Conservation (phyloP, 1,140 invertebrate species). For the Bactericera cockerelli region DNA sequence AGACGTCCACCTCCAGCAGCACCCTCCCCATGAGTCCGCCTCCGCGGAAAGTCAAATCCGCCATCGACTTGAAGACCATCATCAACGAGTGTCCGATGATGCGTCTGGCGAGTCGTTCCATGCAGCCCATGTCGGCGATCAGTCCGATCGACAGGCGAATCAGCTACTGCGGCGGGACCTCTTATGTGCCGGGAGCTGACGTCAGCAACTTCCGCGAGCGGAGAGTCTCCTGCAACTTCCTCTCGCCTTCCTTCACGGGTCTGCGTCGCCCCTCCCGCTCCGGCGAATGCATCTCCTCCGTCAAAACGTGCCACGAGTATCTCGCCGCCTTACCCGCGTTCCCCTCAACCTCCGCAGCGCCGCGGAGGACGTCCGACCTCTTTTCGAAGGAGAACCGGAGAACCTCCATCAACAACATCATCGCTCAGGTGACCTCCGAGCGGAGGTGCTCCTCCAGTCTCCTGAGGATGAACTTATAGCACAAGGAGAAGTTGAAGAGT, state of each 20-base stretch:
- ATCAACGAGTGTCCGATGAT: constrained; percentile 34
- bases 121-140: constrained; percentile 18
- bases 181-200: not conserved
- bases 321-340: constrained; percentile 27
- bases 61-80: constrained; percentile 61
- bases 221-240: constrained; percentile 18
- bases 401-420: constrained; percentile 25
- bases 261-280: constrained; percentile 17
- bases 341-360: constrained; percentile 24
- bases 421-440: constrained; percentile 25
- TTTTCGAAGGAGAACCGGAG: constrained; percentile 18
- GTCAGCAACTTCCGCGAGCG: constrained; percentile 14
- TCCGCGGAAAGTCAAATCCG: constrained; percentile 59
- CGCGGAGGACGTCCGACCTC: not conserved
- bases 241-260: constrained; percentile 12
- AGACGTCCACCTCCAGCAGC: constrained; percentile 42
- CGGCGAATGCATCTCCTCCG: constrained; percentile 17
- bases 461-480: constrained; percentile 18
- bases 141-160: constrained; percentile 12
- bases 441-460: constrained; percentile 22
- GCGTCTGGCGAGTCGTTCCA: constrained; percentile 12
- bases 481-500: no score
- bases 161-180: constrained; percentile 13
- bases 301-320: constrained; percentile 22
- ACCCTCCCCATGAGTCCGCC: constrained; percentile 33